phyloP scores from a whole-genome alignment of 2,113 vertebrate species.

The Cricetomys ansorgei region DNA sequence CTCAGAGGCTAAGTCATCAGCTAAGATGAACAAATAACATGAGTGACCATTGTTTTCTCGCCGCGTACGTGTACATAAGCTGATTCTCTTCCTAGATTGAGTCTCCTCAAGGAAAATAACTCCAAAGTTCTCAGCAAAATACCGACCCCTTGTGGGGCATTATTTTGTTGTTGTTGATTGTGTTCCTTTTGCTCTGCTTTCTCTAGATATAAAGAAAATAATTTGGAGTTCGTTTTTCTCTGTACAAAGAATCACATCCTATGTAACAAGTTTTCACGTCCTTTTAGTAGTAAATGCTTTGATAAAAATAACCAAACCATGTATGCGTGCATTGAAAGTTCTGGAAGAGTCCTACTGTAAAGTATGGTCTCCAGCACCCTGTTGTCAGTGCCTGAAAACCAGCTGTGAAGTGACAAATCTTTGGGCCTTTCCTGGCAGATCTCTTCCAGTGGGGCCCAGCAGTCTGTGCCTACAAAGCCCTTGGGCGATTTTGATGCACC shows the following conservation, averaged over 20 bases:
- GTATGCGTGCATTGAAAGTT: background rate
- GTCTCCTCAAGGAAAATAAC: background rate
- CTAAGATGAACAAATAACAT: background rate
- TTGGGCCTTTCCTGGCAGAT: background rate
- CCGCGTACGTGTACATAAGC: background rate
- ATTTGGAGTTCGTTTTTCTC: background rate
- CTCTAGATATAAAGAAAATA: constrained; percentile 17
- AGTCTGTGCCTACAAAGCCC: background rate
- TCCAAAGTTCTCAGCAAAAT: constrained; percentile 36
- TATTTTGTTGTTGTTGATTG: background rate
- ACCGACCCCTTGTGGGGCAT: background rate
- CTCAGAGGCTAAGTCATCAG: background rate
- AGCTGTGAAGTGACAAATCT: background rate
- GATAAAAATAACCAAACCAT: background rate
- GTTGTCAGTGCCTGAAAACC: background rate
- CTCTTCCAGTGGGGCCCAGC: background rate
- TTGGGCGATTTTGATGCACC: background rate
- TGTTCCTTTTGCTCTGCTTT: constrained; percentile 21
- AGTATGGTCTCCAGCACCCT: background rate
- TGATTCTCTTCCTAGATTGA: background rate
- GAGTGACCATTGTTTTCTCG: background rate
- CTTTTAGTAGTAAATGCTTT: background rate
- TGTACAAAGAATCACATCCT: background rate
- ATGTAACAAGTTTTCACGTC: background rate
- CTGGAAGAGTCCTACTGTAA: background rate